Base-by-base conservation (phyloP, 1,140 invertebrate genomes). In the Pomacea maculata region DNA sequence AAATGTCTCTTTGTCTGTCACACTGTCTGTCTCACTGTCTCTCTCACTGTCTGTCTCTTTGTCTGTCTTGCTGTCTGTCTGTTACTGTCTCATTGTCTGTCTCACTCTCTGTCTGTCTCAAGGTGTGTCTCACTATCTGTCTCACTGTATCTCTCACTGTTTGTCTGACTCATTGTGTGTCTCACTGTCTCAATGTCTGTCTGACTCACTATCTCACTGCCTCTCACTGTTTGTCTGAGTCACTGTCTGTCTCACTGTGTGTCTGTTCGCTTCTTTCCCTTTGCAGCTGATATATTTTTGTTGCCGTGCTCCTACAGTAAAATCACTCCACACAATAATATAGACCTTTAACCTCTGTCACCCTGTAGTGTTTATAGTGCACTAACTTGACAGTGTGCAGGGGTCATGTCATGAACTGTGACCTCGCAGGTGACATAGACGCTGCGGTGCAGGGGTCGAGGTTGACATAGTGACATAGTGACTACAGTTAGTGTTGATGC, bases 21-120 rank as follows among this genome's bases (percentile, higher is more conserved):
- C 34, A 10, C 68, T 70, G 68, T 70, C 68, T 70, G 68, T 70
- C 68, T 14, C 11, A 11, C 68, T 70, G 21, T 70, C 68, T 70
- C 68, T 70, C 12, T 3, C 68, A 25, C 10, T 25, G 25, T 25
- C 25, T 25, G 25, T 25, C 25, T 25, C 10, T 70, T 29, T 25
- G 25, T 25, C 25, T 25, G 25, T 25, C 25, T 25, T 0, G 0
- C 25, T 70, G 11, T 70, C 68, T 70, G 12, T 70, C 21, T 70
- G 12, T 70, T n/a, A 15, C 68, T 70, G 68, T 70, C 68, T 70
- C 68, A 12, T n/a, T 70, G 68, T 70, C 68, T 70, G 68, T 70
- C 11, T 70, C n/a, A 25, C 11, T 70, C 4, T 70, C 11, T 21
- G 15, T 71, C 15, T 71, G 15, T 8, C 68, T 19, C 11, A 25